These are phyloP conservation scores for Rhamphomyia laevipes DNA, from an alignment of 2,888 invertebrate species.

Conservation along the genomic window DNA sequence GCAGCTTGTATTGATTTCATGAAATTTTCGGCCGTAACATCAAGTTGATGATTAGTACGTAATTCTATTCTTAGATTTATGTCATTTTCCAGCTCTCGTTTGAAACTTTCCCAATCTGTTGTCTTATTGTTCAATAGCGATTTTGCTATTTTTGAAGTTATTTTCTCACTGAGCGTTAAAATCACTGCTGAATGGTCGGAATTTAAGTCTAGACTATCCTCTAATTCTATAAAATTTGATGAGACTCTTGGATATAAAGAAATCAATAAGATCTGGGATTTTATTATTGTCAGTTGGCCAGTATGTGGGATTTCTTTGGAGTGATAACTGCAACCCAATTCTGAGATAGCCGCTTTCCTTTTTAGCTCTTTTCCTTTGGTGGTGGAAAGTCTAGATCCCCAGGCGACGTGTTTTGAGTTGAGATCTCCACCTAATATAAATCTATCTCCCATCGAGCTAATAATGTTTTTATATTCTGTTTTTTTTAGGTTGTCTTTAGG, in stretches of 20 bases:
- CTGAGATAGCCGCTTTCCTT: not conserved
- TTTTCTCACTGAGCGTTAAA: not conserved
- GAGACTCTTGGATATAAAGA: not conserved
- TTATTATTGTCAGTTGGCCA: not conserved
- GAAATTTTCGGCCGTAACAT: not conserved
- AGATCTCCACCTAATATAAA: not conserved
- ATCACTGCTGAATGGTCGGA: constrained; percentile 2
- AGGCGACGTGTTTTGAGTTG: no score
- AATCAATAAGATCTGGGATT: constrained; percentile 2
- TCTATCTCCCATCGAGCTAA: no score
- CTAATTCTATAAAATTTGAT: not conserved
- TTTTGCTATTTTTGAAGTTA: not conserved
- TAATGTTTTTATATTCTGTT: no score
- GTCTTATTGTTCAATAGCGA: not conserved
- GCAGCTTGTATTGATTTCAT: not conserved
- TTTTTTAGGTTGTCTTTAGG: no score
- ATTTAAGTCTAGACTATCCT: not conserved
- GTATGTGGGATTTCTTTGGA: not conserved
- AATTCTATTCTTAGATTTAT: not conserved
- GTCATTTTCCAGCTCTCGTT: not conserved
- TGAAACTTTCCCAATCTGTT: not conserved
- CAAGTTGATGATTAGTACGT: not conserved
- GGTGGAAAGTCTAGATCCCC: not conserved
- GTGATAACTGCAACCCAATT: not conserved
- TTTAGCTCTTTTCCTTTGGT: not conserved